Percentiles rank a stretch among this genome's conserved stretches.
Evolutionary conservation across 2,797 vertebrate genomes (phyloP).

Genomic region (Chelon auratus): DNA sequence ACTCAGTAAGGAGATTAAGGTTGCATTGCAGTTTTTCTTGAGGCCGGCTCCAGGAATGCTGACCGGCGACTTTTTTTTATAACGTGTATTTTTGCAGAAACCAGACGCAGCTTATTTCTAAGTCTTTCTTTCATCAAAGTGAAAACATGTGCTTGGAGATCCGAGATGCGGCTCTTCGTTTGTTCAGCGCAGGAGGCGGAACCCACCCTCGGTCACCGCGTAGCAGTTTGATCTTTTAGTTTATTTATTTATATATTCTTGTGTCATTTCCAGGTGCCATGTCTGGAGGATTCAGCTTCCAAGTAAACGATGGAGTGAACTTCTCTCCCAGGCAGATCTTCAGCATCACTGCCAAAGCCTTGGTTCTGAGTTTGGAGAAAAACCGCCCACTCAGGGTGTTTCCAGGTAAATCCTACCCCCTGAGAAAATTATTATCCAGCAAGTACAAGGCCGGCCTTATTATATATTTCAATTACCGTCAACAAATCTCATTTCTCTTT

Average conservation of each 20-base stretch:
- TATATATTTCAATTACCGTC: not conserved
- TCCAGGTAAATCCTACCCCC: conserved; percentile 76
- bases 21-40: conserved; percentile 6
- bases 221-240: not conserved
- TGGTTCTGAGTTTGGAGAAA: conserved; percentile 86
- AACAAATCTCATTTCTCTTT: not conserved
- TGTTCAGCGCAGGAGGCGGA: not conserved
- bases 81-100: conserved; percentile 29
- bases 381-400: conserved; percentile 88
- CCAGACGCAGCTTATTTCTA: not conserved
- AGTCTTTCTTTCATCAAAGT: not conserved
- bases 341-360: conserved; percentile 87
- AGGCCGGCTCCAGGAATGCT: conserved; percentile 1
- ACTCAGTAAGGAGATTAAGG: not conserved
- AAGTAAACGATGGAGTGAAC: conserved; percentile 93
- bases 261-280: conserved; percentile 82
- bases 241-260: not conserved
- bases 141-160: conserved; percentile 4
- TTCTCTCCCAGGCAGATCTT: conserved; percentile 91
- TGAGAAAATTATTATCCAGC: not conserved
- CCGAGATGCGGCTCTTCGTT: not conserved
- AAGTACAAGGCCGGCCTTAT: not conserved
- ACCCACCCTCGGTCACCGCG: not conserved
- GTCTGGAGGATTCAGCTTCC: conserved; percentile 93
- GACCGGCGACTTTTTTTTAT: conserved; percentile 5